Evolutionary conservation across 2,797 vertebrate genomes (phyloP).

Genomic region (Bucorvus abyssinicus): DNA sequence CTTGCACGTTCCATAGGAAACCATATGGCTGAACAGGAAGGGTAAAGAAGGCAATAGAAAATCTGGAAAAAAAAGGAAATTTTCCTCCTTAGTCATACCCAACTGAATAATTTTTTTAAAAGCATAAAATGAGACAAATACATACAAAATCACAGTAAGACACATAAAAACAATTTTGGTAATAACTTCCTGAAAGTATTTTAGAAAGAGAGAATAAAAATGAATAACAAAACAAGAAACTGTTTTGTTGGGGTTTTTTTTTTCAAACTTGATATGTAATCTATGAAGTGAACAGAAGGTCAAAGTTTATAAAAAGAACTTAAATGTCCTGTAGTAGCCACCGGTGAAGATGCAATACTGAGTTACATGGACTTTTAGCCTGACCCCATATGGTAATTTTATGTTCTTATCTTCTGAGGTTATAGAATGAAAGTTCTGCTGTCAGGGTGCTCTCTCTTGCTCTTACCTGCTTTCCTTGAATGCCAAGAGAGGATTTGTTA

Average conservation of each 20-base stretch:
- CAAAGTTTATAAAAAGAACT: slow-evolving; percentile 24
- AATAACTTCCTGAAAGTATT: neutral
- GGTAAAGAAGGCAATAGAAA: neutral
- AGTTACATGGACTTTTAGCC: neutral
- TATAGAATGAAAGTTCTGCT: neutral
- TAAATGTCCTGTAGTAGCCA: neutral
- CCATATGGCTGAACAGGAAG: neutral
- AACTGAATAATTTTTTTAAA: neutral
- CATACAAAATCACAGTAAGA: neutral
- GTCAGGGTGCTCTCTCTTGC: neutral
- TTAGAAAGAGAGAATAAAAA: neutral
- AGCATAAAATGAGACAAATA: neutral
- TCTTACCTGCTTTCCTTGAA: neutral
- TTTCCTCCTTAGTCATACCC: neutral
- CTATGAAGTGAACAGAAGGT: slow-evolving; percentile 18
- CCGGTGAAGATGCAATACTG: neutral
- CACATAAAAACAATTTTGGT: neutral
- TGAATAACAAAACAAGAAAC: neutral
- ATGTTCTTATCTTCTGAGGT: neutral
- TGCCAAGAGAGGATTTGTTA: neutral
- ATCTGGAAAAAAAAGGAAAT: neutral
- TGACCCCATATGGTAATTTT: neutral
- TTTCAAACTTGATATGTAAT: slow-evolving; percentile 1
- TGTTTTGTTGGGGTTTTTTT: neutral
- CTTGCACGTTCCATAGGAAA: neutral